Evolutionary conservation across 2,113 vertebrate genomes (phyloP).

Genomic region (western clawed frog (Xenopus tropicalis)): DNA sequence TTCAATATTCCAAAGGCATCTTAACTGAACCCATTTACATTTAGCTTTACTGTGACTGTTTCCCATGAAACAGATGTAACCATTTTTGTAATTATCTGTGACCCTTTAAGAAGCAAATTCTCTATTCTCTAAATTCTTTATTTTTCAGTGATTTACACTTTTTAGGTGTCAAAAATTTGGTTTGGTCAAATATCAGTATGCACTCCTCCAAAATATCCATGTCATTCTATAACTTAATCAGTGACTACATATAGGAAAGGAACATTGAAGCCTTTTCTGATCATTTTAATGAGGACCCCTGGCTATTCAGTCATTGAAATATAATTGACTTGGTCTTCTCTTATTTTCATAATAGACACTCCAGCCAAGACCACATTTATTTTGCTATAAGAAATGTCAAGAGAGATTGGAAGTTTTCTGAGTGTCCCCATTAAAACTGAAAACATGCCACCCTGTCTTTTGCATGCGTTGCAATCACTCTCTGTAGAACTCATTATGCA

Average conservation of each 20-base stretch:
- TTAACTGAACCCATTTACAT: conserved; percentile 63
- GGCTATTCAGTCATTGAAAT: conserved; percentile 96
- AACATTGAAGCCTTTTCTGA: conserved; percentile 80
- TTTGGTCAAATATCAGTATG: conserved; percentile 67
- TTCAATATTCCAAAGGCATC: conserved; percentile 71
- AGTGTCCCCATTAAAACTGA: conserved; percentile 92
- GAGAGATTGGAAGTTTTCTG: conserved; percentile 93
- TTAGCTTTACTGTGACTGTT: conserved; percentile 62
- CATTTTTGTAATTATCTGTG: conserved; percentile 74
- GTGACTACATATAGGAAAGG: conserved; percentile 79
- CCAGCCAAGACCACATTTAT: conserved; percentile 87
- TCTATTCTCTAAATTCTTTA: no score
- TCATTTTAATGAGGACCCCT: conserved; percentile 99
- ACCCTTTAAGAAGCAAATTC: conserved; percentile 75
- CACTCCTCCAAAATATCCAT: conserved; percentile 74
- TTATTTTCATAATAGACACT: conserved; percentile 99
- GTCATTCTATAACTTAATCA: conserved; percentile 95
- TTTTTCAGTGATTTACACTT: conserved; percentile 69
- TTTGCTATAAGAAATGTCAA: conserved; percentile 97
- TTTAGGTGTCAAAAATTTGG: conserved; percentile 80
- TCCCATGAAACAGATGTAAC: conserved; percentile 73
- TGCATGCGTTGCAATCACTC: conserved; percentile 76
- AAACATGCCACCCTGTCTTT: conserved; percentile 93
- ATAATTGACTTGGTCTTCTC: conserved; percentile 98
- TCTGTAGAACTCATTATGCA: conserved; percentile 87